Evolutionary conservation across 2,113 vertebrate species (phyloP), one percentile per base, ranked within the genome.

Genomic region (Pelusios castaneus): DNA sequence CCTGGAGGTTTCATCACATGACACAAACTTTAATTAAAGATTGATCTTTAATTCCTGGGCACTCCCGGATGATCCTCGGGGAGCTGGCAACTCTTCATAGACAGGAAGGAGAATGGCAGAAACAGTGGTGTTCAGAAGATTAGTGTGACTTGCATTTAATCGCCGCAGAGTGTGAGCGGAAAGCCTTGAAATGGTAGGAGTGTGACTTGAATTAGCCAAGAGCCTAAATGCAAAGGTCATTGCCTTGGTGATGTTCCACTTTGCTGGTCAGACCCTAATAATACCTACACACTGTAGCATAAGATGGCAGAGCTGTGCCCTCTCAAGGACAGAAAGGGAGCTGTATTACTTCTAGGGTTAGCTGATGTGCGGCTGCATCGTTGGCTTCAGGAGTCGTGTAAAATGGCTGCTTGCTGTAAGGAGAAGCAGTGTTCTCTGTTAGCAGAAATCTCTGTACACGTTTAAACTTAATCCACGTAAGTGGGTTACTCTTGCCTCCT

Each of bases 221-320:
- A 51, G 58, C 82, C 81, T 43, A 27, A 34, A 77, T 63, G 92
- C 81, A 88, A 91, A 94, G 89, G 89, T 91, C 85, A 85, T 91
- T 45, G 55, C 89, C 85, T 63, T 87, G 63, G 63, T 84, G 80
- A 51, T 83, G 87, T 84, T 89, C 54, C 73, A 19, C 60, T 89
- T 86, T 56, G 63, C 49, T 41, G 93, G 25, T 24, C 52, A 9
- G 19, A 1, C 52, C n/a, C 79, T 83, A 82, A 80, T 60, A 88
- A 70, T 81, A 84, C 43, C 21, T 6, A 21, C 38, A 6, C 22
- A 8, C 29, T 38, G n/a, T 10, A 34, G 29, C 24, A 45, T 47
- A 47, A 79, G n/a, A 54, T 67, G 82, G 51, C 73, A 63, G 49
- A 25, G 27, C 31, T 60, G 80, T 45, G 29, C 41, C n/a, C 9